Evolutionary conservation across 2,113 vertebrate genomes (phyloP).

Genomic region (Rhineura floridana): DNA sequence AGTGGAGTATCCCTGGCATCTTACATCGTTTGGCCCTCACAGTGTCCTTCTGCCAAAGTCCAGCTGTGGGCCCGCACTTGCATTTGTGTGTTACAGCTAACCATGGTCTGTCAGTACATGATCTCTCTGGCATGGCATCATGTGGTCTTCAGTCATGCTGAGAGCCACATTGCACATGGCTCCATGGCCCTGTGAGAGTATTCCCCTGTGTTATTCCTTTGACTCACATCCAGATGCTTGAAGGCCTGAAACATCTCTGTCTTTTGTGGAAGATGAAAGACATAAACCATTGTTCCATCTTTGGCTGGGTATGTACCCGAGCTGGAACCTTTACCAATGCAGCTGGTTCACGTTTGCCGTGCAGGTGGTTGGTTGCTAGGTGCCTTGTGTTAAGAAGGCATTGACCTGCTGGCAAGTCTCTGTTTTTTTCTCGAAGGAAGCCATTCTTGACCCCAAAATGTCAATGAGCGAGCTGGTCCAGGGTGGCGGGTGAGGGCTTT

Average conservation of each 20-base stretch:
- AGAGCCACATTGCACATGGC: too few species aligned
- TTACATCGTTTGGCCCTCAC: too few species aligned
- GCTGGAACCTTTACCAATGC: too few species aligned
- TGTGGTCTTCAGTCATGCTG: too few species aligned
- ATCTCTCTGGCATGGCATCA: too few species aligned
- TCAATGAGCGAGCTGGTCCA: neutral
- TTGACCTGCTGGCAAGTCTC: neutral
- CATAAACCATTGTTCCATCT: neutral
- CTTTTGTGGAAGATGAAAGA: neutral
- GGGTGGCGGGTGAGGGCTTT: neutral
- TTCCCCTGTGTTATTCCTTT: neutral
- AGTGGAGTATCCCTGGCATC: too few species aligned
- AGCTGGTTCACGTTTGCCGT: neutral
- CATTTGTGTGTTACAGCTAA: too few species aligned
- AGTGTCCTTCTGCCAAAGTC: too few species aligned
- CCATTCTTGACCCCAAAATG: neutral
- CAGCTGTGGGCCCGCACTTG: too few species aligned
- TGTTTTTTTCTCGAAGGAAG: neutral
- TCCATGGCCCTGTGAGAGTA: too few species aligned
- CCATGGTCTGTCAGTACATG: too few species aligned
- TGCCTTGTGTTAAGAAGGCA: neutral
- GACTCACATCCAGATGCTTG: neutral
- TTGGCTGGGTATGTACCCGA: neutral
- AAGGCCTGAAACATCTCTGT: neutral
- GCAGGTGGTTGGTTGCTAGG: neutral